Evolutionary conservation across 2,113 vertebrate species (phyloP).

Genomic region (Entomyzon cyanotis): DNA sequence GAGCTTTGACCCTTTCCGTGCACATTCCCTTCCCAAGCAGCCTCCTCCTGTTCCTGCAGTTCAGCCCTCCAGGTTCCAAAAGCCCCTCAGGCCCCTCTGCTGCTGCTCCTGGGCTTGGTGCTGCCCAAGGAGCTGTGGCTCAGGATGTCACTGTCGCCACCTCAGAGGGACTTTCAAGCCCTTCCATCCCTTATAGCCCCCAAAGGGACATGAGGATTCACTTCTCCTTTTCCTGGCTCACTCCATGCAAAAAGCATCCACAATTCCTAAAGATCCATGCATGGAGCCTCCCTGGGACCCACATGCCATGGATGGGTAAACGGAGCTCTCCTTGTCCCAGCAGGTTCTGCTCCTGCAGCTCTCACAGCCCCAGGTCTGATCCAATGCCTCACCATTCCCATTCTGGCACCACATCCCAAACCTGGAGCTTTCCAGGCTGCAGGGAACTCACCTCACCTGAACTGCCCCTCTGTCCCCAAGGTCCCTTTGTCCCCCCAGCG

Average conservation of each 20-base stretch:
- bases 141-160: not conserved
- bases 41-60: not conserved
- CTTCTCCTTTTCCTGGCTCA: not conserved
- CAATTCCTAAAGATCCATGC: accelerated
- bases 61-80: not conserved
- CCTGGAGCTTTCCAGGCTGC: accelerated
- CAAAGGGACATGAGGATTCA: accelerated
- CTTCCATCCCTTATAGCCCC: not conserved
- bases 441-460: not conserved
- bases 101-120: not conserved
- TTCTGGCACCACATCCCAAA: not conserved
- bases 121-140: not conserved
- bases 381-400: accelerated
- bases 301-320: not conserved
- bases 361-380: not conserved
- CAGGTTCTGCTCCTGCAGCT: not conserved
- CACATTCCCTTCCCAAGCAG: not conserved
- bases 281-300: not conserved
- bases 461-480: not conserved
- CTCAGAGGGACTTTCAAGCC: not conserved
- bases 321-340: not conserved
- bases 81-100: not conserved
- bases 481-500: not conserved
- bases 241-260: not conserved
- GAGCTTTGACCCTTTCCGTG: not conserved